Conservation (phyloP, 2,113 vertebrate species). For the Misgurnus mizolepis region DNA sequence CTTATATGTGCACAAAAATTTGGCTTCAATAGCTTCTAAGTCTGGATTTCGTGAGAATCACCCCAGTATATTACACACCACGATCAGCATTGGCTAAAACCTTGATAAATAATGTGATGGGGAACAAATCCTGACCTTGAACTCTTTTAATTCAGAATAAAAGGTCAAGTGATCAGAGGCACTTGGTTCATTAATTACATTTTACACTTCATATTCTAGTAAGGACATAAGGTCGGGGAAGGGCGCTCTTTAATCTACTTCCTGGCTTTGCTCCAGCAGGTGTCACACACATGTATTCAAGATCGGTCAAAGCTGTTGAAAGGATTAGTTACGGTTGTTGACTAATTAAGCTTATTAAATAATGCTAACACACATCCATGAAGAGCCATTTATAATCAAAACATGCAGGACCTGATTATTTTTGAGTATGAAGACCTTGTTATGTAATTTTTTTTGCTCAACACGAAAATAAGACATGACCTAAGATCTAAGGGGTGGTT, state of each 20-base stretch:
- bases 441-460: too few species aligned
- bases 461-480: too few species aligned
- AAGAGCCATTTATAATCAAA: background rate
- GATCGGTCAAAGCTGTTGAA: background rate
- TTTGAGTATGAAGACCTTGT: too few species aligned
- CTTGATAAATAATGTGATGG: background rate
- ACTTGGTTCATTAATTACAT: conserved; percentile 13
- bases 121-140: background rate
- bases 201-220: conserved; percentile 4
- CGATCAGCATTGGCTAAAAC: background rate
- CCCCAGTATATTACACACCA: background rate
- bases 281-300: conserved; percentile 6
- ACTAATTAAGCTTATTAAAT: conserved; percentile 12
- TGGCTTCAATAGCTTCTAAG: too few species aligned
- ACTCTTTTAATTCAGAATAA: background rate
- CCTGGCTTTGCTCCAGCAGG: conserved; percentile 1
- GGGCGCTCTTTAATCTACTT: background rate
- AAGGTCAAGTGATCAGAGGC: background rate
- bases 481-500: too few species aligned
- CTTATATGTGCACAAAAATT: too few species aligned
- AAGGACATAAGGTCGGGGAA: background rate
- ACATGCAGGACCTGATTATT: background rate
- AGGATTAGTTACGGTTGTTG: background rate
- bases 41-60: too few species aligned
- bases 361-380: conserved; percentile 4